Evolutionary conservation across 1,140 invertebrate genomes (phyloP), one percentile per base, ranked within the genome.

Genomic region (Diachasmimorpha longicaudata): DNA sequence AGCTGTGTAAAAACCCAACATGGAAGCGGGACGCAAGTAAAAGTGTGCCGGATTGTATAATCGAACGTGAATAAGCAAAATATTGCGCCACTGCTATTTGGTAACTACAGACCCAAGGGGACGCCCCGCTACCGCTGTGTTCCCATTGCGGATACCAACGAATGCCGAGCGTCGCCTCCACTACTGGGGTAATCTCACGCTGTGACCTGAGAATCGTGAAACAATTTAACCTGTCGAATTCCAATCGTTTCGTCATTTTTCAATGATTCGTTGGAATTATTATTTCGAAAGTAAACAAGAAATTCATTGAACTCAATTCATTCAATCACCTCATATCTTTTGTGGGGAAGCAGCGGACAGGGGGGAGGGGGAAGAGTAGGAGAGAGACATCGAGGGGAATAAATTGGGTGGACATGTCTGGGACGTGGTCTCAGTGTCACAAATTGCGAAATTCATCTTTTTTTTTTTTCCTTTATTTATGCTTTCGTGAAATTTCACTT

Each of bases 31-130:
- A 76, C 80, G 78, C 82, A 79, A 84, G 87, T 89, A 89, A 89
- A 89, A 89, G 88, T 89, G 85, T 89, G 88, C 84, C 87, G 87
- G 86, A 88, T 89, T 88, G 88, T 87, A 89, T 89, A 89, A 89
- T 89, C 86, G 87, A 89, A 87, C 87, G 85, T 88, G 88, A 89
- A 88, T 89, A 89, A 88, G 88, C 88, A 87, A 88, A 89, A 87
- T 84, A 86, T 89, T 89, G 87, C 88, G 87, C 86, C 88, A 89
- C 83, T 83, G 78, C 83, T 84, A 89, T 89, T 89, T 89, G 86
- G 87, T 88, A 89, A 88, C 85, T 84, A 84, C 67, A 78, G 70
- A 75, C 66, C 76, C 73, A 74, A 52, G 16, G 31, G 70, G 76
- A 82, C 77, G 70, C 79, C 81, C 77, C 70, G 71, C 77, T 55